Percentiles rank a stretch among this genome's conserved stretches.
phyloP scores from a whole-genome alignment of 2,888 invertebrate species.

The Stenoptilia bipunctidactyla region DNA sequence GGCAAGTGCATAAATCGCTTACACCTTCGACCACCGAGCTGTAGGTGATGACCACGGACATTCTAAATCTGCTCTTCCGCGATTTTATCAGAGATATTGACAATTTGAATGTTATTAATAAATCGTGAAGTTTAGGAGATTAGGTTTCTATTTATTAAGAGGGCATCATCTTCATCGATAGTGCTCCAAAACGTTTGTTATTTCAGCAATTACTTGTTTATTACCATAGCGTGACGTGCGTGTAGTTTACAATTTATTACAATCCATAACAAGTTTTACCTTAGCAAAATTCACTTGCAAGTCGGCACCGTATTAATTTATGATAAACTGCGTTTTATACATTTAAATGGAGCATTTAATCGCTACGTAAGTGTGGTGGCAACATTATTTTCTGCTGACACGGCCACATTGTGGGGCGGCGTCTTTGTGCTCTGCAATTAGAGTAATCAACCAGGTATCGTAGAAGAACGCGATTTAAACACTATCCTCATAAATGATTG shows the following conservation, averaged over 20 bases:
- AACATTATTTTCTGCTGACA: not conserved
- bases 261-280: not conserved
- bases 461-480: not conserved
- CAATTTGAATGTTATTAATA: too few species aligned
- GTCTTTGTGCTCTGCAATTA: conserved; percentile 11
- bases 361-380: conserved; percentile 13
- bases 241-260: too few species aligned
- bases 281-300: not conserved
- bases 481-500: conserved; percentile 1
- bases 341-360: conserved; percentile 22
- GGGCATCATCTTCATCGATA: too few species aligned
- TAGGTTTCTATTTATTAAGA: too few species aligned
- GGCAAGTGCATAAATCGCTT: conserved; percentile 52
- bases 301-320: conserved; percentile 16
- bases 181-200: too few species aligned
- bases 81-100: too few species aligned
- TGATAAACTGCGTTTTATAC: conserved; percentile 21
- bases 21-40: conserved; percentile 40
- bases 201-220: too few species aligned
- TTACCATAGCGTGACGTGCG: too few species aligned
- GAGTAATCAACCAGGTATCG: conserved; percentile 2
- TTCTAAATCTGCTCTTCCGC: too few species aligned
- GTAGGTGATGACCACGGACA: conserved; percentile 16
- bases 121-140: too few species aligned
- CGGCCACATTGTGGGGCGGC: conserved; percentile 12